phyloP scores from a whole-genome alignment of 1,140 invertebrate genomes.

The Lepidostoma basale region DNA sequence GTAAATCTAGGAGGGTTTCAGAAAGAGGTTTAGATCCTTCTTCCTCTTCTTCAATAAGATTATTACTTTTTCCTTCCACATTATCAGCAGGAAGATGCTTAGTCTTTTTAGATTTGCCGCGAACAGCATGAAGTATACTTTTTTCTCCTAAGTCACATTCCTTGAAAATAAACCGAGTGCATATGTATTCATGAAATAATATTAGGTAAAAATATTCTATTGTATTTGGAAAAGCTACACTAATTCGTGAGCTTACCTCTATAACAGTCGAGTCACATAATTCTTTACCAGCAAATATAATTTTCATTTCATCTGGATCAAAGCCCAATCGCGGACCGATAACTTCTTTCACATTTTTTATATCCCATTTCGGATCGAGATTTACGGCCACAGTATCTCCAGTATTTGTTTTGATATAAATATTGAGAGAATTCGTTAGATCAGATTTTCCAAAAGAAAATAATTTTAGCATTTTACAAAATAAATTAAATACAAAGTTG shows the following conservation, averaged over 20 bases:
- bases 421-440: constrained; percentile 67
- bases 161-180: constrained; percentile 52
- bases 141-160: constrained; percentile 84
- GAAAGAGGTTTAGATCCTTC: constrained; percentile 68
- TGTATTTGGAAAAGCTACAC: not conserved
- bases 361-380: constrained; percentile 77
- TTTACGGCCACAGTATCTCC: constrained; percentile 71
- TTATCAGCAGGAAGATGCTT: constrained; percentile 19
- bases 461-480: constrained; percentile 68
- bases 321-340: constrained; percentile 73
- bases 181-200: not conserved
- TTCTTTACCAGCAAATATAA: constrained; percentile 87
- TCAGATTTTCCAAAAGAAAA: constrained; percentile 67
- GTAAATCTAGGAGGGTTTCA: constrained; percentile 68
- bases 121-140: constrained; percentile 78
- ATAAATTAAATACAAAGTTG: constrained; percentile 66
- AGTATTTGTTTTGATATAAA: constrained; percentile 75
- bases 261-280: constrained; percentile 74
- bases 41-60: constrained; percentile 40
- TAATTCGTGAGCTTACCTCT: constrained; percentile 60
- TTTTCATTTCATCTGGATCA: constrained; percentile 74
- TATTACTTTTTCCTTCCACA: constrained; percentile 22
- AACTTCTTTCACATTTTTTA: constrained; percentile 75
- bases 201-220: not conserved
- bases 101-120: constrained; percentile 48